Base-by-base conservation (phyloP, 2,797 vertebrate genomes). In the Liasis olivaceus region DNA sequence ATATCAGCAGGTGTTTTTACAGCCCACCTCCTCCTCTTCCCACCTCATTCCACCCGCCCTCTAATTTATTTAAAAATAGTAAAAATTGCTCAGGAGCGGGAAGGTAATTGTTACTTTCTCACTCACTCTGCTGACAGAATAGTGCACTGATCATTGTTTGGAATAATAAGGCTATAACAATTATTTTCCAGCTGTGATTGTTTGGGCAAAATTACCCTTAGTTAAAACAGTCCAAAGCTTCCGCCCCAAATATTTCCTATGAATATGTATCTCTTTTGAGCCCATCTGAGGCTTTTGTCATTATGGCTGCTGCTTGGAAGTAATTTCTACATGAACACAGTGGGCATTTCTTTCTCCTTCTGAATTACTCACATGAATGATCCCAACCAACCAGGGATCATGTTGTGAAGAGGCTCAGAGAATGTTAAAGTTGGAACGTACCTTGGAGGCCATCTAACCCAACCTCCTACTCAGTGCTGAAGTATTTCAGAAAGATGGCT, bases 1-100 rank as follows among this genome's bases (percentile, higher is more conserved):
- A 95, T 72, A 94, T 92, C 96, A 96, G 91, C 81, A 89, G 96
- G 89, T 93, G 92, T 94, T 94, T 22, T 87, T 56, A 54, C 2
- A 72, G 90, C 93, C n/a, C 2, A 0, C 47, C 91, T 87, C 87
- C 0, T 0, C 64, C 93, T 85, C 81, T n/a, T 69, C 93, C 91
- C 77, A 89, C 89, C 91, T 3, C 13, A 42, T 13, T 17, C 20
- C n/a, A 7, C 9, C 88, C 90, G 90, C 91, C 86, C 88, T 89
- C 62, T 77, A 51, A 90, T n/a, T 89, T 81, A 81, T 81, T 90
- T 90, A 62, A 87, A 93, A 87, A 42, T 81, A 81, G 58, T 72
- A 15, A 36, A 87, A 28, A 60, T 72, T 66, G 59, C 28, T 66
- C 31, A 17, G 6, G 31, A n/a, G 28, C 4, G 89, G 95, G 94